These are phyloP conservation scores for Glyphotaelius pellucidus DNA, from an alignment of 2,888 invertebrate genomes.

Conservation along the genomic window DNA sequence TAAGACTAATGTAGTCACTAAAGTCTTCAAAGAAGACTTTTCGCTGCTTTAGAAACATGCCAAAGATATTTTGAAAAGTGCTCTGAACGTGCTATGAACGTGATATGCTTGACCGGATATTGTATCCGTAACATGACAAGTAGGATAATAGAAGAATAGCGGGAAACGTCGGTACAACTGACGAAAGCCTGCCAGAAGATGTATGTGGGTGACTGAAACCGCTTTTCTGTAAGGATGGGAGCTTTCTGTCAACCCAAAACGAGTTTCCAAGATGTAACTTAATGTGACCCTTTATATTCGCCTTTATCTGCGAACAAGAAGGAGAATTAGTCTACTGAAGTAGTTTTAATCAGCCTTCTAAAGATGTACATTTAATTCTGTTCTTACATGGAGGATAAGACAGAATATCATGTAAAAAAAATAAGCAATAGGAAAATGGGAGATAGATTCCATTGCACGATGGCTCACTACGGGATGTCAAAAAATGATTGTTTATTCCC, in stretches of 20 bases:
- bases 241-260: neutral
- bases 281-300: neutral
- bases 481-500: too few relatives aligned
- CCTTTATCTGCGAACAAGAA: neutral
- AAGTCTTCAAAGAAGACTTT: slow-evolving; percentile 4
- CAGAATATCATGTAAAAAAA: too few relatives aligned
- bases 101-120: neutral
- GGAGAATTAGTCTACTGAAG: neutral
- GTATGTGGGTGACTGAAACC: neutral
- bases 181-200: neutral
- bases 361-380: too few relatives aligned
- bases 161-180: neutral
- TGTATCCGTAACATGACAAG: neutral
- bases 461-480: too few relatives aligned
- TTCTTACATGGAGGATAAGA: too few relatives aligned
- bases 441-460: too few relatives aligned
- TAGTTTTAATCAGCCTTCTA: too few relatives aligned
- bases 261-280: neutral
- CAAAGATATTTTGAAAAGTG: slow-evolving; percentile 24
- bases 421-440: too few relatives aligned
- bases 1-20: neutral
- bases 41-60: slow-evolving; percentile 5
- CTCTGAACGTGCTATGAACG: neutral
- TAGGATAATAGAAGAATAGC: neutral
- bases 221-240: neutral